phyloP scores from a whole-genome alignment of 2,797 vertebrate species.

The Hozukius guyotensis region DNA sequence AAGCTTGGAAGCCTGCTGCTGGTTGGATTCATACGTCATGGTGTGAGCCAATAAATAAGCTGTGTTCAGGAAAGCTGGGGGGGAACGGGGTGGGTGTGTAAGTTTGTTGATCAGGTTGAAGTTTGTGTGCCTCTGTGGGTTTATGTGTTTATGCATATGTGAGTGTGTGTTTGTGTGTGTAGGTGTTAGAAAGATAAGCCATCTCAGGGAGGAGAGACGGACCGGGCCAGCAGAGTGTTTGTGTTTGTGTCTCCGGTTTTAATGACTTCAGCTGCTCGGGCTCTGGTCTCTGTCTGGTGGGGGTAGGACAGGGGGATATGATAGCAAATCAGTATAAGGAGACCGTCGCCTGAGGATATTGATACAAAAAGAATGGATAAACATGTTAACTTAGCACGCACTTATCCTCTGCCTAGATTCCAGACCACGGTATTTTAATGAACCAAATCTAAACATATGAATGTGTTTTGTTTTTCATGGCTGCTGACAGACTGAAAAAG shows the following conservation, averaged over 20 bases:
- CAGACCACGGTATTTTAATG: not conserved
- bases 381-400: not conserved
- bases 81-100: not conserved
- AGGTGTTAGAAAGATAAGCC: constrained; percentile 55
- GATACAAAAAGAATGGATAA: not conserved
- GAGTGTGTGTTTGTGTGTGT: constrained; percentile 35
- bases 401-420: not conserved
- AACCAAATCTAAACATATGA: constrained; percentile 3
- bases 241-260: constrained; percentile 65
- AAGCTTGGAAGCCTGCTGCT: not conserved
- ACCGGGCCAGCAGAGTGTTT: constrained; percentile 45
- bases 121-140: constrained; percentile 14
- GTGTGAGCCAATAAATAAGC: constrained; percentile 41
- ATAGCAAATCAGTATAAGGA: not conserved
- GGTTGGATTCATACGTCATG: not conserved
- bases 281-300: constrained; percentile 17
- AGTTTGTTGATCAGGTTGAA: constrained; percentile 25
- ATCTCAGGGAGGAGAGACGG: constrained; percentile 25
- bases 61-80: constrained; percentile 1
- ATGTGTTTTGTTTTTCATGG: not conserved
- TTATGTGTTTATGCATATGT: not conserved
- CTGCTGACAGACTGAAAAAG: constrained; percentile 1
- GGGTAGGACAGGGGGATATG: not conserved
- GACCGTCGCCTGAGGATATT: not conserved
- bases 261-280: constrained; percentile 65